A percentile compares a stretch with the other conserved stretches of the same genome.
These are phyloP conservation scores for Trichonephila inaurata DNA, from an alignment of 1,140 invertebrate species.

Conservation along the genomic window DNA sequence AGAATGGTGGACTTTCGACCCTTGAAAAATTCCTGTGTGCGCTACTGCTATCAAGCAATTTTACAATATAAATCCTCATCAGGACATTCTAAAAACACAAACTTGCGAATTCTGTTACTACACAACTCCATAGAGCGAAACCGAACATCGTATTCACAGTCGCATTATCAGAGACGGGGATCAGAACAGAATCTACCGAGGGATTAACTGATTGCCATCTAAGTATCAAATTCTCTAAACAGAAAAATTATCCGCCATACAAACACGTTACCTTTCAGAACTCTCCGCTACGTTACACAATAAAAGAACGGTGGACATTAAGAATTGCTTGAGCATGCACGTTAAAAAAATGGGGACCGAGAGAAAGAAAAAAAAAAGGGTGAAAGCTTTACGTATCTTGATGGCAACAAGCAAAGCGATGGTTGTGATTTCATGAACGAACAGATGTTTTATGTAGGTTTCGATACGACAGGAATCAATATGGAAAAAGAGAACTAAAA, in stretches of 20 bases:
- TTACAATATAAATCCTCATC: too few relatives aligned
- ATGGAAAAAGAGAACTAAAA: too few relatives aligned
- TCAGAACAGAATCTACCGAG: background rate
- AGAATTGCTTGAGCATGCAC: background rate
- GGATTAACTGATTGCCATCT: slow-evolving; percentile 11
- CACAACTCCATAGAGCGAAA: background rate
- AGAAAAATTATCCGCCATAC: slow-evolving; percentile 9
- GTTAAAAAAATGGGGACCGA: too few relatives aligned
- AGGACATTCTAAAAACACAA: too few relatives aligned
- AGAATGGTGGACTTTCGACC: too few relatives aligned
- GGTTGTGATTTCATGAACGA: background rate
- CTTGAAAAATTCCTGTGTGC: too few relatives aligned
- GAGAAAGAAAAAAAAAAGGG: background rate
- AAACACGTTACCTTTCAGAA: background rate
- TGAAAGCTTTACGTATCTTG: background rate
- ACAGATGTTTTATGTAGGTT: background rate
- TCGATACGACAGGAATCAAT: background rate
- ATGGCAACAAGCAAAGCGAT: background rate
- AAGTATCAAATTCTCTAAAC: slow-evolving; percentile 3
- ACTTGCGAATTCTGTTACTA: too few relatives aligned
- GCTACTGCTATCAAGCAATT: too few relatives aligned
- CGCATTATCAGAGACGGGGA: background rate
- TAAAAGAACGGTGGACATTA: background rate
- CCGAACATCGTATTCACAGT: background rate
- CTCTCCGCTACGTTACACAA: background rate